These are phyloP conservation scores for Papilio elwesi DNA, from an alignment of 2,888 invertebrate genomes.

Conservation along the genomic window DNA sequence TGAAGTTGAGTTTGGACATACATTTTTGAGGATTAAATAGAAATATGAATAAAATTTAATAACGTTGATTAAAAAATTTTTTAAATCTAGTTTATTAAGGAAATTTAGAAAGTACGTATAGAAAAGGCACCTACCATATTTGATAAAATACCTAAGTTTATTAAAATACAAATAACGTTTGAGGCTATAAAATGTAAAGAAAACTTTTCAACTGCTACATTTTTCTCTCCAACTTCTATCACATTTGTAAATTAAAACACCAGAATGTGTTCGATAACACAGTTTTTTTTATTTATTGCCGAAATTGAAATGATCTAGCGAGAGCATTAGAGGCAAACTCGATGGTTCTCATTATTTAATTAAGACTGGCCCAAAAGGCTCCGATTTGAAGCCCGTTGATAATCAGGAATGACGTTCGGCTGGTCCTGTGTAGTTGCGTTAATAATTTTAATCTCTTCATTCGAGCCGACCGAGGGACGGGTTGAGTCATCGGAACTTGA, in stretches of 20 bases:
- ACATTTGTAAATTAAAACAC: background rate
- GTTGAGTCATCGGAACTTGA: constrained; percentile 40
- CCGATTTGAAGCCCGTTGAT: constrained; percentile 66
- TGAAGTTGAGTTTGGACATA: constrained; percentile 53
- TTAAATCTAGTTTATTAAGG: background rate
- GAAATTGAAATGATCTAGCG: constrained; percentile 28
- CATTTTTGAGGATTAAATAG: constrained; percentile 19
- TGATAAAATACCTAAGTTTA: too few species aligned
- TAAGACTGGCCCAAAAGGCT: constrained; percentile 54
- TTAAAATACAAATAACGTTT: too few species aligned
- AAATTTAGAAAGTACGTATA: too few species aligned
- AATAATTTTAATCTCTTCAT: constrained; percentile 75
- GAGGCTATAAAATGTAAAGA: background rate
- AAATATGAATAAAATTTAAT: background rate
- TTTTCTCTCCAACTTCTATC: background rate
- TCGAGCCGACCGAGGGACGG: constrained; percentile 45
- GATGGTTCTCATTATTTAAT: constrained; percentile 69
- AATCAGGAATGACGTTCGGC: constrained; percentile 75
- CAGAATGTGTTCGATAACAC: background rate
- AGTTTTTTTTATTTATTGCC: constrained; percentile 12
- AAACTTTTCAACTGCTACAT: background rate
- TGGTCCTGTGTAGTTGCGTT: constrained; percentile 59
- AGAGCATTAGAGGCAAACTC: constrained; percentile 24
- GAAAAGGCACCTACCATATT: background rate
- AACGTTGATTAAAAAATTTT: background rate